Percentiles rank a stretch among this genome's conserved stretches.
Evolutionary conservation across 2,113 vertebrate species (phyloP).

Genomic region (Cheirogaleus medius): DNA sequence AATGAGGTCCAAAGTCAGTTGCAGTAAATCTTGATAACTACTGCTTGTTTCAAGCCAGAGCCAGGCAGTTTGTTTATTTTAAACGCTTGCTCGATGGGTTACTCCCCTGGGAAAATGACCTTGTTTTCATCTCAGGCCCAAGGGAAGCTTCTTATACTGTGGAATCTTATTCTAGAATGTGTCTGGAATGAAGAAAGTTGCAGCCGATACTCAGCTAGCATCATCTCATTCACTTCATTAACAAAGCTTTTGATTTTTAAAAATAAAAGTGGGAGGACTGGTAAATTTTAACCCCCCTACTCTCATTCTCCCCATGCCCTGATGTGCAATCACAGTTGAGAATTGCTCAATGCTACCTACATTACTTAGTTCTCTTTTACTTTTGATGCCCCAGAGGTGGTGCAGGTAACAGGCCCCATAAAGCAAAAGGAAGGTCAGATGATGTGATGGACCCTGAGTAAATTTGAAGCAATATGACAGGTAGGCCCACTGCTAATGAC

Average conservation of each 20-base stretch:
- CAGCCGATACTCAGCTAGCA: background rate
- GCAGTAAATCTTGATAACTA: slow-evolving; percentile 70
- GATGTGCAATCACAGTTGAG: background rate
- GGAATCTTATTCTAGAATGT: slow-evolving; percentile 65
- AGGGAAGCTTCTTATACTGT: slow-evolving; percentile 58
- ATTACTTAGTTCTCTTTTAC: background rate
- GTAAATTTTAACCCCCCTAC: background rate
- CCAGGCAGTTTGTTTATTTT: slow-evolving; percentile 75
- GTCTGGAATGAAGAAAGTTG: slow-evolving; percentile 28
- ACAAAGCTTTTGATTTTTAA: background rate
- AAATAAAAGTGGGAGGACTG: background rate
- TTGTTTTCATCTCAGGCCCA: slow-evolving; percentile 73
- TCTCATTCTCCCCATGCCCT: background rate
- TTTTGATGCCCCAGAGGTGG: background rate
- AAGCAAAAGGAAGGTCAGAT: background rate
- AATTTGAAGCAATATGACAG: background rate
- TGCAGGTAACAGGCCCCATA: background rate
- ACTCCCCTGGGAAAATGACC: slow-evolving; percentile 77
- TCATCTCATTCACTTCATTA: background rate
- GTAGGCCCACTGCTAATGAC: background rate
- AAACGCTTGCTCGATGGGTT: slow-evolving; percentile 55
- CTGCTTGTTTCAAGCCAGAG: slow-evolving; percentile 50
- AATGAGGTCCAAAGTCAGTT: slow-evolving; percentile 51
- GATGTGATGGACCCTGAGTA: background rate
- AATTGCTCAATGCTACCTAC: background rate